Evolutionary conservation across 2,113 vertebrate genomes (phyloP), one percentile per base, ranked within the genome.

Genomic region (Chlamydotis undulata): DNA sequence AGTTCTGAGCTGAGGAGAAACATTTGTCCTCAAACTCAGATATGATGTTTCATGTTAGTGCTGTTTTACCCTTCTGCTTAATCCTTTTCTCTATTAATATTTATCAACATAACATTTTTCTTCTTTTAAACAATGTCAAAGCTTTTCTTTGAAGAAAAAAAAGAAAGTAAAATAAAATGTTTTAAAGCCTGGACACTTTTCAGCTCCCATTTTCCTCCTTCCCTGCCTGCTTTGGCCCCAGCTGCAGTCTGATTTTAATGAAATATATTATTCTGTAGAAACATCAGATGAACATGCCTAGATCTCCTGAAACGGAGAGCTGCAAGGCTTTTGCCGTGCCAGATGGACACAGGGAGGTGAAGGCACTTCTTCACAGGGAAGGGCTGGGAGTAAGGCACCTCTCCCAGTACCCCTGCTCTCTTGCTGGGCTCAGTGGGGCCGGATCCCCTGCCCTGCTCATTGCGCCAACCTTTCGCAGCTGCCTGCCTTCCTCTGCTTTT

Each of bases 81-180:
- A 57, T 83, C 12, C 23, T 86, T 79, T 84, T 61, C 50, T 78
- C 16, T 64, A 17, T 59, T 82, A 90, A 28, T 52, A 47, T 56
- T 86, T 92, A 85, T 47, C 57, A 90, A 69, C 35, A 31, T 33
- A 61, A 69, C 7, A 14, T 56, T 85, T 86, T 85, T 79, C 6
- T 55, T 78, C 15, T 73, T 82, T 83, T 60, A 90, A 96, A 78
- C 23, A 61, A 56, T 26, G 53, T 43, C 78, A 75, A 50, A 76
- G 15, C n/a, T 86, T 86, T 89, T 28, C 17, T 86, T 83, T 43
- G 52, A 80, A 56, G 7, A 7, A 65, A 61, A 80, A 31, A 60
- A 41, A 35, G 39, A 15, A 68, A 2, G 13, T 21, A 37, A 7
- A 28, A 17, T 7, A 39, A 31, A 23, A 8, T 18, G 41, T 64